Evolutionary conservation across 2,797 vertebrate genomes (phyloP).

Genomic region (Melanotaenia boesemani): DNA sequence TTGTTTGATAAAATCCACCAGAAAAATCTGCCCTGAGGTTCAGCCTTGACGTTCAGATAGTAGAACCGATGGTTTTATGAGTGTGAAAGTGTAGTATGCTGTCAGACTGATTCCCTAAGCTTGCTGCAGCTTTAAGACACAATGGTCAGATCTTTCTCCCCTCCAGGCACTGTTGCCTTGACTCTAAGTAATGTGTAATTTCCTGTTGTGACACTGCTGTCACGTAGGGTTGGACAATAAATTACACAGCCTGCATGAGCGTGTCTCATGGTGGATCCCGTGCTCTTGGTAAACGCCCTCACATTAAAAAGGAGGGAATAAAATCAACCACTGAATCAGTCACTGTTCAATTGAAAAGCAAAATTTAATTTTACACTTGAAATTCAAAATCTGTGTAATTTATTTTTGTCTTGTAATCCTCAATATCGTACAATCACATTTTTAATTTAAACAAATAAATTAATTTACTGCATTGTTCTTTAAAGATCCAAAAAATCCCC

Average conservation of each 20-base stretch:
- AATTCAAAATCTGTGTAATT: neutral
- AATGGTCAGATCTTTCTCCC: conserved; percentile 35
- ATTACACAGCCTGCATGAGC: conserved; percentile 50
- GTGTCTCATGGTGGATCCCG: conserved; percentile 49
- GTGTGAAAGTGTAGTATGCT: conserved; percentile 46
- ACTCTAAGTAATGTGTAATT: conserved; percentile 48
- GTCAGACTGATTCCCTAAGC: conserved; percentile 49
- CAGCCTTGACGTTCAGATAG: conserved; percentile 41
- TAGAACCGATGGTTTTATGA: conserved; percentile 48
- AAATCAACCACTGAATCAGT: neutral
- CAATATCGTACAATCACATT: neutral
- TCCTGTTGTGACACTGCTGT: conserved; percentile 70
- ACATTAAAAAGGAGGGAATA: neutral
- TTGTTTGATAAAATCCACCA: conserved; percentile 18
- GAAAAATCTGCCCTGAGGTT: conserved; percentile 25
- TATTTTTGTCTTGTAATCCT: neutral
- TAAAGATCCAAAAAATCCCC: neutral
- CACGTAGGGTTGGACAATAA: conserved; percentile 48
- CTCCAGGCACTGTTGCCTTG: conserved; percentile 33
- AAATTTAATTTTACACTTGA: neutral
- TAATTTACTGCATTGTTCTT: neutral
- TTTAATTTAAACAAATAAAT: neutral
- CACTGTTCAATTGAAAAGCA: neutral
- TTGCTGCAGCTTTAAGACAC: conserved; percentile 51
- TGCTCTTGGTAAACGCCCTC: conserved; percentile 54